These are phyloP conservation scores for Taurulus bubalis DNA, from an alignment of 2,113 vertebrate genomes.

Conservation along the genomic window DNA sequence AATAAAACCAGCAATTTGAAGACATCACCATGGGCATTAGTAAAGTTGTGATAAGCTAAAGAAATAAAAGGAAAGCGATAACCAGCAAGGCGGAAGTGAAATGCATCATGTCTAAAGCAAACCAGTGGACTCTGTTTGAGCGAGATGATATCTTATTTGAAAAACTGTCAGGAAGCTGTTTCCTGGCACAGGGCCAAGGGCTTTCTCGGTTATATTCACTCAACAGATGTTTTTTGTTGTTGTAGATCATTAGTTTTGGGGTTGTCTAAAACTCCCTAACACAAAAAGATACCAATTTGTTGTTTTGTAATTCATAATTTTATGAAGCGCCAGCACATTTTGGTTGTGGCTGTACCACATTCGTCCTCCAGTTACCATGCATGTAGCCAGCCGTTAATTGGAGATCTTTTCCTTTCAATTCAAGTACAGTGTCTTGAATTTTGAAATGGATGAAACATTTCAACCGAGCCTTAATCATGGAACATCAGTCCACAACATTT, in stretches of 20 bases:
- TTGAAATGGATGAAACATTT: constrained; percentile 1
- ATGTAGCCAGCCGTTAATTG: background rate
- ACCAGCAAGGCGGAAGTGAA: background rate
- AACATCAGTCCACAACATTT: background rate
- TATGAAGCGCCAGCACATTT: background rate
- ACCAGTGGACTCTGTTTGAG: background rate
- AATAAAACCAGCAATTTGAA: background rate
- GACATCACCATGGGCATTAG: background rate
- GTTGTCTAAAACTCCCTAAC: constrained; percentile 11
- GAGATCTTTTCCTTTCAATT: background rate
- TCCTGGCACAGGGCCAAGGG: background rate
- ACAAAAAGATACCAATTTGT: background rate
- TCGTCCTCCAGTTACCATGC: constrained; percentile 9
- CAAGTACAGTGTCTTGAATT: background rate
- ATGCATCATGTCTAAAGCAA: background rate
- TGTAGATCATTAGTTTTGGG: background rate
- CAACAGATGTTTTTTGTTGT: constrained; percentile 26
- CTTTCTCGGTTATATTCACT: background rate
- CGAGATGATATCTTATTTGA: background rate
- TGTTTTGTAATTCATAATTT: constrained; percentile 13
- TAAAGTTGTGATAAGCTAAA: background rate
- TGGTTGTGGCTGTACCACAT: constrained; percentile 4
- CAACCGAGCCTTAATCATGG: background rate
- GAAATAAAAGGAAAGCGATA: background rate
- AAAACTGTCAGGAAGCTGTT: constrained; percentile 3